Evolutionary conservation across 2,797 vertebrate genomes (phyloP).

Genomic region (Sebastes taczanowskii): DNA sequence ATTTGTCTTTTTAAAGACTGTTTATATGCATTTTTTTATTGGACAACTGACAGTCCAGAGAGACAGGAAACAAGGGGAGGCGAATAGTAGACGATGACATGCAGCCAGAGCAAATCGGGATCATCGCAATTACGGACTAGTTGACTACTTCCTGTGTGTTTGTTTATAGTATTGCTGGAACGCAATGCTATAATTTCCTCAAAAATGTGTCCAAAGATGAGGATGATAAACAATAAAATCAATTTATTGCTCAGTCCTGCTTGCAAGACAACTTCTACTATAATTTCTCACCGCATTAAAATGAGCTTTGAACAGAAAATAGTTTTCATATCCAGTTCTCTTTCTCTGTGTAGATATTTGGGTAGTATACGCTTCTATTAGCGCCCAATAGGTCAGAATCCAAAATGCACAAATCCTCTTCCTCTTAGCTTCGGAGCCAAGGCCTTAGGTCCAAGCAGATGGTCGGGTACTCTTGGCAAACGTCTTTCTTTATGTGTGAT

Average conservation of each 20-base stretch:
- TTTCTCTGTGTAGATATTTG: conserved; percentile 1
- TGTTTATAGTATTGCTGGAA: neutral
- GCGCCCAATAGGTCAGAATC: conserved; percentile 19
- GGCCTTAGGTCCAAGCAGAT: conserved; percentile 62
- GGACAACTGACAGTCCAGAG: neutral
- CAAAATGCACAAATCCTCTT: conserved; percentile 16
- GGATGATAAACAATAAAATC: neutral
- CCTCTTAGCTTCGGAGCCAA: conserved; percentile 22
- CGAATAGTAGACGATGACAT: neutral
- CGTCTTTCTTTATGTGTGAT: conserved; percentile 30
- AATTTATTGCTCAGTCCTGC: neutral
- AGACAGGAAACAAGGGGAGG: neutral
- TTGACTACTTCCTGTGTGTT: neutral
- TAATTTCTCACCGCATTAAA: neutral
- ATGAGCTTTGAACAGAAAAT: neutral
- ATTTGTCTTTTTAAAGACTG: neutral
- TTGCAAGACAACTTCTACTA: neutral
- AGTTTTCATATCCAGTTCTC: neutral
- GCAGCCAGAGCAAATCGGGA: neutral
- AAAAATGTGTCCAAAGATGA: neutral
- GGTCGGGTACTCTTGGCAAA: conserved; percentile 52
- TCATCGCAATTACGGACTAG: neutral
- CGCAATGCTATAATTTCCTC: neutral
- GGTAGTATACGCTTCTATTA: neutral
- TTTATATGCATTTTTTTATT: neutral